A percentile compares a stretch with the other conserved stretches of the same genome.
These are phyloP conservation scores for Gallinago undulata DNA, from an alignment of 2,113 vertebrate genomes.

Conservation along the genomic window DNA sequence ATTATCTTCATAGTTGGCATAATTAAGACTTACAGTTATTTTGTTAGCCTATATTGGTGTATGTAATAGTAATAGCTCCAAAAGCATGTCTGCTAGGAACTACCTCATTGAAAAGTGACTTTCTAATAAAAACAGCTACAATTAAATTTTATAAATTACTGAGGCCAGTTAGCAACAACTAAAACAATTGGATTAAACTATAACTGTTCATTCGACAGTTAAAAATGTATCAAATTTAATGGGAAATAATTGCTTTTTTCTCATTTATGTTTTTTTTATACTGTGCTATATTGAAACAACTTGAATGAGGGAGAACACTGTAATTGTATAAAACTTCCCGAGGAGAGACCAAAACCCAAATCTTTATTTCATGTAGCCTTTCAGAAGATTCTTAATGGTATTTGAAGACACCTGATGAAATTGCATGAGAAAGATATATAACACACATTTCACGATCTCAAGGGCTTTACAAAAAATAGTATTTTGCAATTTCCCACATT, in stretches of 20 bases:
- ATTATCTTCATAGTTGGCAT: neutral
- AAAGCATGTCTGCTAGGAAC: neutral
- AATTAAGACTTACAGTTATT: neutral
- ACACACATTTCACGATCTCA: neutral
- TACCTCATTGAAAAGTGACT: neutral
- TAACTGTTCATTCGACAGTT: neutral
- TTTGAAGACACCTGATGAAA: neutral
- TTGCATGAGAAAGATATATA: neutral
- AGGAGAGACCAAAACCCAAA: neutral
- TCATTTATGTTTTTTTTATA: neutral
- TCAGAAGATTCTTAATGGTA: neutral
- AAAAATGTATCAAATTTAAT: neutral
- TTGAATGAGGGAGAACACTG: neutral
- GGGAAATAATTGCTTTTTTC: neutral
- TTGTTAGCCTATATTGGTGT: neutral
- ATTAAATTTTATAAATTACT: neutral
- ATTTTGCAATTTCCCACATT: neutral
- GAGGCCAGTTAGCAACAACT: neutral
- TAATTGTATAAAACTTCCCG: neutral
- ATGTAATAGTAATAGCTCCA: neutral
- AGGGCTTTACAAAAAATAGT: neutral
- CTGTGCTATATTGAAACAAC: neutral
- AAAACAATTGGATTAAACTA: neutral
- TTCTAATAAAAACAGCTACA: neutral
- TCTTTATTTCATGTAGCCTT: neutral